Conservation (phyloP, 2,797 vertebrate genomes). For the Alauda arvensis region DNA sequence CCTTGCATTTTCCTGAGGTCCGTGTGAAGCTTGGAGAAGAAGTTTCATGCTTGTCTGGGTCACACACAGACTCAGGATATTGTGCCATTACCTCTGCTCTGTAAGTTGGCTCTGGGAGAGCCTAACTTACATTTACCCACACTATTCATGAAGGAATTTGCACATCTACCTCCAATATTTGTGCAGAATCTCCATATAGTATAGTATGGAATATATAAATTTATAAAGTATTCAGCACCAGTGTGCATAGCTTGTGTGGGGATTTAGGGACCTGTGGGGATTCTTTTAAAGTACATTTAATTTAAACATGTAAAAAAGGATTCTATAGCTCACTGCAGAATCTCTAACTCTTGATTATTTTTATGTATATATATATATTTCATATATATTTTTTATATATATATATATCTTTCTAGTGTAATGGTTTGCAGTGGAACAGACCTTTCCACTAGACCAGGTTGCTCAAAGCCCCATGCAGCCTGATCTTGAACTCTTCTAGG, state of each 20-base stretch:
- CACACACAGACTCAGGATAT: neutral
- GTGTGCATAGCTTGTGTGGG: neutral
- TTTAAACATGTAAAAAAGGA: neutral
- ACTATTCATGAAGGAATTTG: neutral
- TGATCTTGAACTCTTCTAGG: neutral
- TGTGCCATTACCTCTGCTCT: neutral
- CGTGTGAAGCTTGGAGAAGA: neutral
- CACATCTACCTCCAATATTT: neutral
- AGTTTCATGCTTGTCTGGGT: neutral
- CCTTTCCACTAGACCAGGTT: neutral
- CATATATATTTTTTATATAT: no score
- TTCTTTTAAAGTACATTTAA: neutral
- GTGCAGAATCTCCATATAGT: neutral
- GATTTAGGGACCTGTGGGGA: neutral
- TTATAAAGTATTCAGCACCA: neutral
- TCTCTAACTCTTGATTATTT: neutral
- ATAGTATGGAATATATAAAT: neutral
- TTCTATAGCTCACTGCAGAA: neutral
- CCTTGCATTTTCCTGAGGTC: neutral
- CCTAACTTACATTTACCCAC: neutral
- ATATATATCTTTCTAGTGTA: neutral
- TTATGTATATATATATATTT: neutral
- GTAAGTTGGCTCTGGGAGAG: neutral
- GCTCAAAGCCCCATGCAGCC: neutral
- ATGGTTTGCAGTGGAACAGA: neutral